phyloP scores from a whole-genome alignment of 2,797 vertebrate species.

The Nothura maculosa region DNA sequence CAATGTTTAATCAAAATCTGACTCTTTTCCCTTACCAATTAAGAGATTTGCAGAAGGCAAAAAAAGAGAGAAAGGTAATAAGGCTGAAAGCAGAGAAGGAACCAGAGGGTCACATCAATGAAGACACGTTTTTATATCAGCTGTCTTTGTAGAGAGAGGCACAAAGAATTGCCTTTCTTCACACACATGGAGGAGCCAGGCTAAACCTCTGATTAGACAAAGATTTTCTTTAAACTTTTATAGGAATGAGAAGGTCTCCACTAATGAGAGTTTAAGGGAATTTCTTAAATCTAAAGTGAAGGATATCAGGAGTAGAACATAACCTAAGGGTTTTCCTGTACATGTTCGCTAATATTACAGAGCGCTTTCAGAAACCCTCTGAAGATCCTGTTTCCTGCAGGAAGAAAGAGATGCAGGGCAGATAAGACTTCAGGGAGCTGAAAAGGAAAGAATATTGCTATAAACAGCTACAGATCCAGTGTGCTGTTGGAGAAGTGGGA shows the following conservation, averaged over 20 bases:
- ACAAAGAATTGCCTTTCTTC: conserved; percentile 39
- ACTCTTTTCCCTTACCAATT: conserved; percentile 42
- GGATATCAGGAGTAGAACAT: conserved; percentile 82
- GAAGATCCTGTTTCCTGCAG: conserved; percentile 77
- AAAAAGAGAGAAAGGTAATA: background rate
- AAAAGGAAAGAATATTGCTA: conserved; percentile 69
- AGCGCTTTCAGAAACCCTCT: conserved; percentile 78
- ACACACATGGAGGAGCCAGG: conserved; percentile 53
- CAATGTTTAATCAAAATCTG: conserved; percentile 40
- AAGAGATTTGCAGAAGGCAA: conserved; percentile 51
- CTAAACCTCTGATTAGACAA: conserved; percentile 78
- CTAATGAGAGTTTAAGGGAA: conserved; percentile 85
- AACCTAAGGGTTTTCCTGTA: conserved; percentile 84
- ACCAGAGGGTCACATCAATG: conserved; percentile 37
- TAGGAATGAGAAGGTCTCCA: conserved; percentile 76
- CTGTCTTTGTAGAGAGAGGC: conserved; percentile 27
- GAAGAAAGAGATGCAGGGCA: conserved; percentile 61
- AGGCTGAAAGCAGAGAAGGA: background rate
- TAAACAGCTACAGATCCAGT: conserved; percentile 45
- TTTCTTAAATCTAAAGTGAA: conserved; percentile 85
- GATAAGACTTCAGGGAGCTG: conserved; percentile 63
- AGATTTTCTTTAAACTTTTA: conserved; percentile 82
- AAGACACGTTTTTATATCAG: conserved; percentile 66
- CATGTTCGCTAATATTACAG: conserved; percentile 84
- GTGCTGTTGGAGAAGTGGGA: background rate